Conservation (phyloP, 1,140 invertebrate genomes). For the Trichonephila clavipes region DNA sequence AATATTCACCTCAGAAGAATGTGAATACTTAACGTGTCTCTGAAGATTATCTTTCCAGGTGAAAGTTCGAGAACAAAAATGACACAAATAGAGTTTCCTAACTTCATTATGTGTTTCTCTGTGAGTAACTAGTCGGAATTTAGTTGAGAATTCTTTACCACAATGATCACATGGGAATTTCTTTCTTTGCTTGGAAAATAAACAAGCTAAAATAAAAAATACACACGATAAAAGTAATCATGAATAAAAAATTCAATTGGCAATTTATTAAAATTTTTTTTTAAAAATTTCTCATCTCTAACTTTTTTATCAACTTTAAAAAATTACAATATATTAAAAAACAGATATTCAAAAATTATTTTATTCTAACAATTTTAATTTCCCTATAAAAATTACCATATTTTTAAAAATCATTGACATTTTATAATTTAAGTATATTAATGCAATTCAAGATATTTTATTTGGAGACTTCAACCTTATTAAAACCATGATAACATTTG, state of each 20-base stretch:
- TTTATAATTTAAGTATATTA: no score
- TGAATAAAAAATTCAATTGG: not conserved
- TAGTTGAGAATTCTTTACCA: conserved; percentile 23
- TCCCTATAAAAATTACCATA: no score
- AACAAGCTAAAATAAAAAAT: not conserved
- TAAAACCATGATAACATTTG: no score
- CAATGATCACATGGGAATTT: conserved; percentile 27
- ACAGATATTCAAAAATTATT: no score
- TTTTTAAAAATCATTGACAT: no score
- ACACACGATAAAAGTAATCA: not conserved
- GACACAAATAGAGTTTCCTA: not conserved
- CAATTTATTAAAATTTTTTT: not conserved
- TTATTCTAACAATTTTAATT: no score
- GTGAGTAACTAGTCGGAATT: not conserved
- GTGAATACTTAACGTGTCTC: conserved; percentile 24
- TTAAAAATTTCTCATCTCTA: not conserved
- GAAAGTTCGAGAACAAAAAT: conserved; percentile 10
- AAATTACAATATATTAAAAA: no score
- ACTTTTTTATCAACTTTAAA: no score
- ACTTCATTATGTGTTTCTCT: conserved; percentile 27
- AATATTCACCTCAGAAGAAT: not conserved
- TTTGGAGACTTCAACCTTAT: no score
- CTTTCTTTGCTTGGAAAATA: not conserved
- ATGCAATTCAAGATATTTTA: no score
- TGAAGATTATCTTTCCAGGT: conserved; percentile 25